Conservation (phyloP, 2,797 vertebrate species). For the Semotilus atromaculatus region DNA sequence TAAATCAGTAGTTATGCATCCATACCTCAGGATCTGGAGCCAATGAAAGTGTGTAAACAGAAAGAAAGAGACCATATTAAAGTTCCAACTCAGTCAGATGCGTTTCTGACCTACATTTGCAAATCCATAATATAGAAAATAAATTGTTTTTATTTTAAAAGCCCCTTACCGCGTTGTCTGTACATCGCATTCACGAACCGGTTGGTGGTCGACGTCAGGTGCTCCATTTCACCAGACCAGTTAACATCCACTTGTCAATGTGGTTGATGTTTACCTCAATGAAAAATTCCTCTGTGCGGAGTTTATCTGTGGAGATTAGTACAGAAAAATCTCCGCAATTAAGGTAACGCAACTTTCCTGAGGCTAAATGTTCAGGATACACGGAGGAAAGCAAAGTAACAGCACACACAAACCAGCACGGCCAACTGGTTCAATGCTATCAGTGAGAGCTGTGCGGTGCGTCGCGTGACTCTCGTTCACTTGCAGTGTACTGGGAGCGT, state of each 20-base stretch:
- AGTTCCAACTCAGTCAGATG: neutral
- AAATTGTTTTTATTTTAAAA: neutral
- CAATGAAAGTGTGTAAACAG: slow-evolving; percentile 57
- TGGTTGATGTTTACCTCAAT: neutral
- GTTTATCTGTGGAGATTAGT: neutral
- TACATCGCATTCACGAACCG: slow-evolving; percentile 54
- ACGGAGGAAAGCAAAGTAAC: neutral
- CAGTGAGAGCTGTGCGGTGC: slow-evolving; percentile 27
- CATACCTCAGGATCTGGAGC: slow-evolving; percentile 74
- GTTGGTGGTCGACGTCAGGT: slow-evolving; percentile 38
- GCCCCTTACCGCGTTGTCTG: slow-evolving; percentile 40
- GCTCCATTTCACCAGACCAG: slow-evolving; percentile 37
- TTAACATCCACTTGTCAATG: slow-evolving; percentile 2
- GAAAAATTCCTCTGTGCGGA: neutral
- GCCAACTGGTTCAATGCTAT: neutral
- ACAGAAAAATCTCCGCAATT: neutral
- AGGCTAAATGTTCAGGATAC: neutral
- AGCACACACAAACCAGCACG: neutral
- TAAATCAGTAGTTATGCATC: neutral
- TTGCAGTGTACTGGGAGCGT: neutral
- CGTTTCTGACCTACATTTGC: neutral
- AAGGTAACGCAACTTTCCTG: neutral
- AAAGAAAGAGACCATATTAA: neutral
- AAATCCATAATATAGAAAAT: neutral
- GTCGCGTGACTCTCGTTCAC: neutral